phyloP scores from a whole-genome alignment of 2,113 vertebrate species.

The Charina bottae region DNA sequence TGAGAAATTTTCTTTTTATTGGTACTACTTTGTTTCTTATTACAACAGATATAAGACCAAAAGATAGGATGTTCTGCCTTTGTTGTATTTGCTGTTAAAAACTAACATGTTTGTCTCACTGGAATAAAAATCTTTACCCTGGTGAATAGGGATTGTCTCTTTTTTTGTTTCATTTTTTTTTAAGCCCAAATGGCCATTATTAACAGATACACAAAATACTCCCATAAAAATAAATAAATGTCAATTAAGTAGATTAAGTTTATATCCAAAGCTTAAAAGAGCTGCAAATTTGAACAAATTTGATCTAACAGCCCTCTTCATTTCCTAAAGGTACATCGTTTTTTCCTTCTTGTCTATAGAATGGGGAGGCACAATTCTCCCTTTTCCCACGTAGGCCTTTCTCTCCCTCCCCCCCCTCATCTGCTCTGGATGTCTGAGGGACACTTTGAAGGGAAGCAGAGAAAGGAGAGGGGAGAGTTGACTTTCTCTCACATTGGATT shows the following conservation, averaged over 20 bases:
- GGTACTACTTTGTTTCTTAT: not conserved
- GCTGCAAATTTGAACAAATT: not conserved
- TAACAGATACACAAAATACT: not conserved
- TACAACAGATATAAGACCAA: not conserved
- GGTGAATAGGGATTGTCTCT: not conserved
- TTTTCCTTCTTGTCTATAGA: not conserved
- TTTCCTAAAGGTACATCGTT: not conserved
- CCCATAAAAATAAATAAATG: not conserved
- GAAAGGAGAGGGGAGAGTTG: not conserved
- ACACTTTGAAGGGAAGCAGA: not conserved
- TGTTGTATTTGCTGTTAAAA: not conserved
- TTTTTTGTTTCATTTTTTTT: too few species aligned
- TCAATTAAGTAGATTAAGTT: not conserved
- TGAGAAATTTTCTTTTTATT: not conserved
- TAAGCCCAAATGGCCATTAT: not conserved
- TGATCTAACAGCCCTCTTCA: not conserved
- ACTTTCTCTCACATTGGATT: not conserved
- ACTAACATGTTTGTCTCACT: not conserved
- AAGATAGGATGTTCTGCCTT: not conserved
- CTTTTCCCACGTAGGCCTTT: not conserved
- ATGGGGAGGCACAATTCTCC: not conserved
- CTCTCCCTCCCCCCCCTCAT: not conserved
- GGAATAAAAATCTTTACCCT: not conserved
- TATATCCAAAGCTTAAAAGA: not conserved
- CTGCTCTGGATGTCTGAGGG: not conserved